phyloP scores from a whole-genome alignment of 2,797 vertebrate species.

The Clamator glandarius region DNA sequence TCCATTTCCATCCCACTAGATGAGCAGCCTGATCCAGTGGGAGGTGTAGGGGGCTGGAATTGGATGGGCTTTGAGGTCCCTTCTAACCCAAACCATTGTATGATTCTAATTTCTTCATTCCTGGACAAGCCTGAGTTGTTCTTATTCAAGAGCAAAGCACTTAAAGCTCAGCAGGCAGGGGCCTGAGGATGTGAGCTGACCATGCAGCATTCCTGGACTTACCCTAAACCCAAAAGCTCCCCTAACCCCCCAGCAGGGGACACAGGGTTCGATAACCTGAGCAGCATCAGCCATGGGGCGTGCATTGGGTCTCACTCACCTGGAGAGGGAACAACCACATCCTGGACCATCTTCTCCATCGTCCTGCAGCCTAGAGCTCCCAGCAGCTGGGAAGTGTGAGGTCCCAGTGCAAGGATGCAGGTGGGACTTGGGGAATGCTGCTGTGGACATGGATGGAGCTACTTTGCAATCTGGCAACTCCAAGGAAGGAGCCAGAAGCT shows the following conservation, averaged over 20 bases:
- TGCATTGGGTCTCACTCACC: fast-evolving
- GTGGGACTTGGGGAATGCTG: background rate
- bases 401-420: background rate
- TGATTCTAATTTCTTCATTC: background rate
- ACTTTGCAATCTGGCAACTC: background rate
- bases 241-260: fast-evolving
- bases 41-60: too few species aligned
- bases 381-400: background rate
- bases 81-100: too few species aligned
- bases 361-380: background rate
- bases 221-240: background rate
- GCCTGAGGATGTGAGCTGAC: fast-evolving
- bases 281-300: background rate
- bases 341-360: background rate
- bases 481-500: background rate
- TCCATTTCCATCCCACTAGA: background rate
- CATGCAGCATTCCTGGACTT: background rate
- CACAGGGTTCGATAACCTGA: background rate
- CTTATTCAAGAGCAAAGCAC: background rate
- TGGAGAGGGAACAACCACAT: background rate
- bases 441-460: background rate
- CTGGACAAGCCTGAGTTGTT: background rate
- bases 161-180: background rate
- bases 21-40: too few species aligned
- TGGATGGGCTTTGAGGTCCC: too few species aligned